A percentile compares a stretch with the other conserved stretches of the same genome.
Conservation (phyloP, 2,888 invertebrate genomes). For the Zygothrica quintamaculata region DNA sequence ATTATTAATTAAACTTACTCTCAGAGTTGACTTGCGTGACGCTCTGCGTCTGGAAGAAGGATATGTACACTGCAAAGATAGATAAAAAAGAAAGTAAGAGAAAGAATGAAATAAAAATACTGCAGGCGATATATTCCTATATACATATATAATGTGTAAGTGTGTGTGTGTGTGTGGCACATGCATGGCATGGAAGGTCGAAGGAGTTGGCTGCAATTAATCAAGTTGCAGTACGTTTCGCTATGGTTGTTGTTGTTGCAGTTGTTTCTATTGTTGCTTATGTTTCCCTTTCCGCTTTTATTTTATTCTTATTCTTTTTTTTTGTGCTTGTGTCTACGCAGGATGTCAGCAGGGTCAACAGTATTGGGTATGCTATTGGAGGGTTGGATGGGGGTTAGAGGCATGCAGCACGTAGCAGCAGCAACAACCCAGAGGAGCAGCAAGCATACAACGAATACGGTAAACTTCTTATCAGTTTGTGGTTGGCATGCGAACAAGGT, state of each 20-base stretch:
- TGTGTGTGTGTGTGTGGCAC: conserved; percentile 4
- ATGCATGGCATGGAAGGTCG: conserved; percentile 17
- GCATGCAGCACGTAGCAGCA: conserved; percentile 35
- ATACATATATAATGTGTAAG: conserved; percentile 5
- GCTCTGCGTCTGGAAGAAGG: conserved; percentile 77
- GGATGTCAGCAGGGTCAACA: conserved; percentile 34
- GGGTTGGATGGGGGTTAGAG: background rate
- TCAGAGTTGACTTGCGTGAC: conserved; percentile 82
- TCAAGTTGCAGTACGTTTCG: conserved; percentile 62
- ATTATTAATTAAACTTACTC: conserved; percentile 84
- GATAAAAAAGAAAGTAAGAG: conserved; percentile 31
- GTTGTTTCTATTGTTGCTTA: conserved; percentile 16
- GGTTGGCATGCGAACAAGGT: conserved; percentile 56
- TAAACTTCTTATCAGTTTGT: conserved; percentile 66
- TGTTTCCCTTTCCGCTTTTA: conserved; percentile 1
- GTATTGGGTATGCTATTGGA: background rate
- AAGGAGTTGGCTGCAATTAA: conserved; percentile 68
- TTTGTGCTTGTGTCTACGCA: conserved; percentile 21
- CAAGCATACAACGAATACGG: conserved; percentile 12
- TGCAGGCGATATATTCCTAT: conserved; percentile 40
- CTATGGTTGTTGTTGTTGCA: conserved; percentile 27
- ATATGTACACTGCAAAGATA: conserved; percentile 79
- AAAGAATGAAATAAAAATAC: conserved; percentile 31
- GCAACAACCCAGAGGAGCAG: conserved; percentile 18
- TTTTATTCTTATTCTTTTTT: conserved; percentile 6